Percentiles rank a stretch among this genome's conserved stretches.
Evolutionary conservation across 2,113 vertebrate genomes (phyloP).

Genomic region (Sapayoa aenigma): DNA sequence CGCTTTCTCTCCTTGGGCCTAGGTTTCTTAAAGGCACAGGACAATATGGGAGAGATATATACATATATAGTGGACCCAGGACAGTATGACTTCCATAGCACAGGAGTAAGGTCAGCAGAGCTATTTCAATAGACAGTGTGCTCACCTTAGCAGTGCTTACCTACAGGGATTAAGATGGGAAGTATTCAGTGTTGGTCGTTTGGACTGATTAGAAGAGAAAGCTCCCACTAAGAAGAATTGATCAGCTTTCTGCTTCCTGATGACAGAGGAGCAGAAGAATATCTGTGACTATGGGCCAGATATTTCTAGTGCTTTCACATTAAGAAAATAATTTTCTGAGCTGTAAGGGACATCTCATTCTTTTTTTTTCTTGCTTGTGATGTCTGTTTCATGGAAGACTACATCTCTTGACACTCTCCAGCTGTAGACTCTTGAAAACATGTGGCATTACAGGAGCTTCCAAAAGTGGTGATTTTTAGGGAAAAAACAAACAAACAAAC

Average conservation of each 20-base stretch:
- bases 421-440: not conserved
- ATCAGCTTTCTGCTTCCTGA: not conserved
- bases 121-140: not conserved
- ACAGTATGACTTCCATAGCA: not conserved
- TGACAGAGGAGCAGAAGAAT: not conserved
- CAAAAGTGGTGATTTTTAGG: not conserved
- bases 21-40: too few species aligned
- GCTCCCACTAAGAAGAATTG: not conserved
- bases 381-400: not conserved
- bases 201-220: not conserved
- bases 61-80: too few species aligned
- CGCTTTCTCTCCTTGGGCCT: too few species aligned
- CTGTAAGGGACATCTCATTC: not conserved
- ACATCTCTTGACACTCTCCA: not conserved
- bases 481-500: not conserved
- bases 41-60: too few species aligned
- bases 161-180: not conserved
- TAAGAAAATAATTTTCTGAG: not conserved
- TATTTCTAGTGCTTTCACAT: not conserved
- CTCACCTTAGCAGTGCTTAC: not conserved
- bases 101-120: accelerated
- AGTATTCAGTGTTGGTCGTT: not conserved
- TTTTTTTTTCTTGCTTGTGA: not conserved
- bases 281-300: not conserved
- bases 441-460: not conserved